Percentiles rank a stretch among this genome's conserved stretches.
Evolutionary conservation across 2,113 vertebrate genomes (phyloP).

Genomic region (Charadrius vociferus): DNA sequence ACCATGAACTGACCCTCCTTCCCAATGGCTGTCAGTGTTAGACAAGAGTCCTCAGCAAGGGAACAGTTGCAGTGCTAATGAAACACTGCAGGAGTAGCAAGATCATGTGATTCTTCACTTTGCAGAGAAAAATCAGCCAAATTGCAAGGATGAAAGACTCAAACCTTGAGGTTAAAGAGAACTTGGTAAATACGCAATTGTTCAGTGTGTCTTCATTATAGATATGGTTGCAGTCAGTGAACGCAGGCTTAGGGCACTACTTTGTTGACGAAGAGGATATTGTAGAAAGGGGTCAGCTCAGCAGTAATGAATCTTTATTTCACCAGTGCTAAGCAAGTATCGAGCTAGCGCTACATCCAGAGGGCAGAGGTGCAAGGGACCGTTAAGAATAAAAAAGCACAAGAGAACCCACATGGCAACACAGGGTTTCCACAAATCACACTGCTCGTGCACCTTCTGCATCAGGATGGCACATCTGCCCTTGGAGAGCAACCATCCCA

Average conservation of each 20-base stretch:
- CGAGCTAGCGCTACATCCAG: background rate
- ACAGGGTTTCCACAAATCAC: background rate
- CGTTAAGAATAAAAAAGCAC: background rate
- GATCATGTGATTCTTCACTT: conserved; percentile 24
- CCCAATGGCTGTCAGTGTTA: background rate
- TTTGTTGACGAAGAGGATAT: conserved; percentile 60
- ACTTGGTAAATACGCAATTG: conserved; percentile 70
- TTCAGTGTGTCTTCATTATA: conserved; percentile 38
- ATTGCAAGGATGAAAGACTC: background rate
- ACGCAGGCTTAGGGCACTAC: conserved; percentile 24
- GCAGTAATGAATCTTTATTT: conserved; percentile 55
- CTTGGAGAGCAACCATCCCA: conserved; percentile 39
- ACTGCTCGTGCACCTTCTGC: background rate
- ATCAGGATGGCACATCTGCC: background rate
- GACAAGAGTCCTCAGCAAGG: background rate
- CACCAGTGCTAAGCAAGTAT: conserved; percentile 12
- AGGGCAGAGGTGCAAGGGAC: background rate
- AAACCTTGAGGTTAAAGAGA: conserved; percentile 25
- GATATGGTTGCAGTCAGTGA: conserved; percentile 26
- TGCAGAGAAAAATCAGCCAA: background rate
- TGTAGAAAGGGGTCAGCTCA: conserved; percentile 55
- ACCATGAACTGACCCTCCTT: background rate
- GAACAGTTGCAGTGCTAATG: background rate
- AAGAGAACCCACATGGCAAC: background rate
- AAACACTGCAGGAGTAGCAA: background rate